Conservation (phyloP, 2,113 vertebrate genomes). For the Psephotus haematonotus region DNA sequence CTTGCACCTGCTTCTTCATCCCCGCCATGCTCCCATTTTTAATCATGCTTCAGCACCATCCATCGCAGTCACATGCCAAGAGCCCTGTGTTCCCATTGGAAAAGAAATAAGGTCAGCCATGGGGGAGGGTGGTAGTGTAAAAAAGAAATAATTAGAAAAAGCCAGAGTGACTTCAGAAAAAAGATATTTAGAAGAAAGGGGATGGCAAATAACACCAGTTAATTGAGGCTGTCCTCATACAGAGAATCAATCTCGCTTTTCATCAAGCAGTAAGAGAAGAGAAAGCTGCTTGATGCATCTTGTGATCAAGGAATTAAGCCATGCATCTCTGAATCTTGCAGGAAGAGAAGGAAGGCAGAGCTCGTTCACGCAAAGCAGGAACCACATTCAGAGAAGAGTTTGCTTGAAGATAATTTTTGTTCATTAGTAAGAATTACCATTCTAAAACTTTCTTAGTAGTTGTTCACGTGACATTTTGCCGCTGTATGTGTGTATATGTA, state of each 20-base stretch:
- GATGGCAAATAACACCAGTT: not conserved
- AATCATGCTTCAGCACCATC: not conserved
- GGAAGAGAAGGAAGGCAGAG: not conserved
- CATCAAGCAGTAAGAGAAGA: not conserved
- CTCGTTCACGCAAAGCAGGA: not conserved
- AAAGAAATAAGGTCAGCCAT: not conserved
- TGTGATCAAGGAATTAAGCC: not conserved
- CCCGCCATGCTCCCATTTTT: rapidly evolving
- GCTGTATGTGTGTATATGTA: not conserved
- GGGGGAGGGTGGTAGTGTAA: rapidly evolving
- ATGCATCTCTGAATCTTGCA: not conserved
- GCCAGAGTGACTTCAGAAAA: not conserved
- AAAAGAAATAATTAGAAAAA: not conserved
- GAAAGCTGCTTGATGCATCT: not conserved
- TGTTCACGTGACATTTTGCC: not conserved
- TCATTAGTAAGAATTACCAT: not conserved
- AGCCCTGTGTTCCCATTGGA: not conserved
- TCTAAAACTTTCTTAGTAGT: not conserved
- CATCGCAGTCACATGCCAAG: rapidly evolving
- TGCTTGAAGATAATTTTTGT: not conserved
- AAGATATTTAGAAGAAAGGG: not conserved
- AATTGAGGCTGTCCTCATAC: not conserved
- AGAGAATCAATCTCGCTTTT: not conserved
- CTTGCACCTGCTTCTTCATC: not conserved
- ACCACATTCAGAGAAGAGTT: not conserved